These are phyloP conservation scores for Acestrorhynchus altus DNA, from an alignment of 2,797 vertebrate species.

Conservation along the genomic window DNA sequence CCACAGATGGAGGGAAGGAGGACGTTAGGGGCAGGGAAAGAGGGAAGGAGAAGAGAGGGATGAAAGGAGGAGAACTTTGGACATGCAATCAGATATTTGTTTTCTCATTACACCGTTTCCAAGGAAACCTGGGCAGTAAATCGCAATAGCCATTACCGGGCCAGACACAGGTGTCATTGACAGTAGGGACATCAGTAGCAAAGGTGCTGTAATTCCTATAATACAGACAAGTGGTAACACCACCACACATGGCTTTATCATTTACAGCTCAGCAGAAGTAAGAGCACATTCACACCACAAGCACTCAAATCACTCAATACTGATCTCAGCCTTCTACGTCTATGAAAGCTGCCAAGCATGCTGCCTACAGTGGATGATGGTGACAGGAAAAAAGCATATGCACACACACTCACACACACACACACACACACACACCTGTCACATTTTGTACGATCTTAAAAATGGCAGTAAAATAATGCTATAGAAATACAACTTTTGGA, in stretches of 20 bases:
- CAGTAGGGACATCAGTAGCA: neutral
- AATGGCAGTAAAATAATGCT: too few relatives aligned
- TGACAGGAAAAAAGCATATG: too few relatives aligned
- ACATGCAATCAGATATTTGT: slow-evolving; percentile 7
- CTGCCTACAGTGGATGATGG: too few relatives aligned
- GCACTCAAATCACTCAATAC: too few relatives aligned
- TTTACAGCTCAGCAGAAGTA: too few relatives aligned
- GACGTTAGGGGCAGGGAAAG: slow-evolving; percentile 18
- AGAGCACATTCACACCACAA: neutral
- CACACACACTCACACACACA: too few relatives aligned
- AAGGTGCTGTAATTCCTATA: neutral
- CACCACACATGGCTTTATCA: neutral
- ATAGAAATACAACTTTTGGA: too few relatives aligned
- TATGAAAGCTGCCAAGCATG: too few relatives aligned
- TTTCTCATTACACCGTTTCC: slow-evolving; percentile 14
- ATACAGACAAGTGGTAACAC: neutral
- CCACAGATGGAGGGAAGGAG: slow-evolving; percentile 41
- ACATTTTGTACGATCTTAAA: too few relatives aligned
- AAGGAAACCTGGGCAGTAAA: slow-evolving; percentile 25
- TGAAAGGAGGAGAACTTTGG: neutral
- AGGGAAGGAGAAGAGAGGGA: slow-evolving; percentile 42
- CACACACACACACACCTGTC: too few relatives aligned
- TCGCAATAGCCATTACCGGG: neutral
- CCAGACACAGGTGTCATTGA: neutral
- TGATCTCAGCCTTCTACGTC: too few relatives aligned